These are phyloP conservation scores for Centroberyx gerrardi DNA, from an alignment of 2,797 vertebrate genomes.

Conservation along the genomic window DNA sequence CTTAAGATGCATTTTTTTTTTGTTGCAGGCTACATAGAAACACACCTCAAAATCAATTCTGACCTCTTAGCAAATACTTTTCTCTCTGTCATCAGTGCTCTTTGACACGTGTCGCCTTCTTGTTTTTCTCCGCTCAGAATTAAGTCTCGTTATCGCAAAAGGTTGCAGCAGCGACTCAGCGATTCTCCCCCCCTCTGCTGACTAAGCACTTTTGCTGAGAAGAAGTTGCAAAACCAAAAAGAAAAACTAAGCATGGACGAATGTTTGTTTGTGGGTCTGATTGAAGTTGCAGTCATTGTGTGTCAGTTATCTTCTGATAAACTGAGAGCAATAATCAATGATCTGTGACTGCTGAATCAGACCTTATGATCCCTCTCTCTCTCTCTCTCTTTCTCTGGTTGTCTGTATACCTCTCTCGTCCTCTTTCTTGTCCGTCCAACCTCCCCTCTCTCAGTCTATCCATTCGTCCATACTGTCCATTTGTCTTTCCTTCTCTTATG, in stretches of 20 bases:
- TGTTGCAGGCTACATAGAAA: neutral
- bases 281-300: constrained; percentile 18
- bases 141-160: constrained; percentile 34
- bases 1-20: no score
- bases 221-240: constrained; percentile 22
- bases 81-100: neutral
- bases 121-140: neutral
- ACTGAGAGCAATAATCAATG: constrained; percentile 45
- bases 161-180: constrained; percentile 5
- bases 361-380: neutral
- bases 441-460: constrained; percentile 4
- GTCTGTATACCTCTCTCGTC: neutral
- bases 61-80: neutral
- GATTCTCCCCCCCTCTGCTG: constrained; percentile 30
- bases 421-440: neutral
- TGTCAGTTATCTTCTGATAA: constrained; percentile 36
- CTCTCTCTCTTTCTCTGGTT: neutral
- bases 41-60: neutral
- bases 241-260: neutral
- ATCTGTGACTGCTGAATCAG: constrained; percentile 45
- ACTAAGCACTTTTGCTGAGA: constrained; percentile 27
- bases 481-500: no score
- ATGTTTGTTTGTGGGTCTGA: constrained; percentile 5
- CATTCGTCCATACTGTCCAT: neutral
- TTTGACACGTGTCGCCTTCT: constrained; percentile 23